phyloP scores from a whole-genome alignment of 2,113 vertebrate species.

The Amazona guildingii region DNA sequence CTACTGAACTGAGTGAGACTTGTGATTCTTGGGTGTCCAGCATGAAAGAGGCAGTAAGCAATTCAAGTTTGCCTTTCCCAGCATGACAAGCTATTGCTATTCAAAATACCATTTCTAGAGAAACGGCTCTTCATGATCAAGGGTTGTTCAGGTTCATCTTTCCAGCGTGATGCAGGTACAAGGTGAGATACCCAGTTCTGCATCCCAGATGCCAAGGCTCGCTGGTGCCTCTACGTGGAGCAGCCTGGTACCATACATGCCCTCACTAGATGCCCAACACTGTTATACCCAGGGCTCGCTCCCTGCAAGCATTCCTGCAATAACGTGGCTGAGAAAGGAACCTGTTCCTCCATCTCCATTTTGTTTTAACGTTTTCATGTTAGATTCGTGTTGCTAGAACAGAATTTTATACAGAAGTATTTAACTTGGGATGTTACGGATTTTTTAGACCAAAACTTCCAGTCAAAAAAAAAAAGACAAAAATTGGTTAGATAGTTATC shows the following conservation, averaged over 20 bases:
- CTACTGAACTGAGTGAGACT: neutral
- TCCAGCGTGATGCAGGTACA: neutral
- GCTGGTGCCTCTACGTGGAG: rapidly evolving
- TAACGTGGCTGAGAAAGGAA: neutral
- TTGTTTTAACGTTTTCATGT: neutral
- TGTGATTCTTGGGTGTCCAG: neutral
- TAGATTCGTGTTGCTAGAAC: neutral
- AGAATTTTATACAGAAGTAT: neutral
- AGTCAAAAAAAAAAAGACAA: neutral
- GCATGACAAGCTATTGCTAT: neutral
- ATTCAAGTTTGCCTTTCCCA: neutral
- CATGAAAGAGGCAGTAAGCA: neutral
- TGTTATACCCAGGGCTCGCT: neutral
- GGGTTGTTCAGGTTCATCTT: neutral
- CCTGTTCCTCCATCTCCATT: neutral
- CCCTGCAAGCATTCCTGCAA: neutral
- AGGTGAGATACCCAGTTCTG: neutral
- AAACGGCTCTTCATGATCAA: neutral
- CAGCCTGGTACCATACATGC: neutral
- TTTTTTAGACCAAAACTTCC: neutral
- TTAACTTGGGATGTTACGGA: neutral
- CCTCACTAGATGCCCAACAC: rapidly evolving
- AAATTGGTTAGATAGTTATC: neutral
- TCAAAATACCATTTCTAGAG: neutral
- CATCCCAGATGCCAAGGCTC: neutral